Conservation (phyloP, 1,140 invertebrate genomes). For the Tribolium madens region DNA sequence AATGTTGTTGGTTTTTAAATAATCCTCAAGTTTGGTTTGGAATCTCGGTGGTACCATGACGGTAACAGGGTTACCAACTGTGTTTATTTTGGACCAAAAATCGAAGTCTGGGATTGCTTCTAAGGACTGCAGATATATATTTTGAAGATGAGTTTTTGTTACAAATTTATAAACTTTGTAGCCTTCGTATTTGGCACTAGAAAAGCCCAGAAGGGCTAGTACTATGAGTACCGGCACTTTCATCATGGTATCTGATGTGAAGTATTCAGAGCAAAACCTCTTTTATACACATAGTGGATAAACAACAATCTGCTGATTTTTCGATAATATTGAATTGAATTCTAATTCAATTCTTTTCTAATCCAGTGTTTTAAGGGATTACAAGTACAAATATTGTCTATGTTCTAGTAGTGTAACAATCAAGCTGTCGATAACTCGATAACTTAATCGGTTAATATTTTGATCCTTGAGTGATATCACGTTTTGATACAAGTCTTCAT, state of each 20-base stretch:
- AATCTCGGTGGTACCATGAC: slow-evolving; percentile 40
- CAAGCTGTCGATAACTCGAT: background rate
- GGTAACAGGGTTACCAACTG: slow-evolving; percentile 15
- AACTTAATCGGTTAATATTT: too few relatives aligned
- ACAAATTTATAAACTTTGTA: slow-evolving; percentile 50
- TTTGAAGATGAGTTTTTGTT: slow-evolving; percentile 32
- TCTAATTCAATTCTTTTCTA: slow-evolving; percentile 4
- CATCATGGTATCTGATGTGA: background rate
- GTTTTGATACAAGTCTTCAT: too few relatives aligned
- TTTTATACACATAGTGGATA: background rate
- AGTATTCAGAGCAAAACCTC: background rate
- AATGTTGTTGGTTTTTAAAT: slow-evolving; percentile 23
- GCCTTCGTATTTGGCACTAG: slow-evolving; percentile 1
- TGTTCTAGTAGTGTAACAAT: background rate
- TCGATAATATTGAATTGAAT: too few relatives aligned
- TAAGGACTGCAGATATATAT: background rate
- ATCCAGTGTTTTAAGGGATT: background rate
- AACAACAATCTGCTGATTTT: background rate
- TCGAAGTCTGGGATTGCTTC: slow-evolving; percentile 26
- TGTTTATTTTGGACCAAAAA: slow-evolving; percentile 27
- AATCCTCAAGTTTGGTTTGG: slow-evolving; percentile 23
- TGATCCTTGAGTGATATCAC: too few relatives aligned
- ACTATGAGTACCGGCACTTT: background rate
- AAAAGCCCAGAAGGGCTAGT: background rate
- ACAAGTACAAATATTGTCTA: background rate